phyloP scores from a whole-genome alignment of 1,140 invertebrate genomes.

The Choristoneura fumiferana region DNA sequence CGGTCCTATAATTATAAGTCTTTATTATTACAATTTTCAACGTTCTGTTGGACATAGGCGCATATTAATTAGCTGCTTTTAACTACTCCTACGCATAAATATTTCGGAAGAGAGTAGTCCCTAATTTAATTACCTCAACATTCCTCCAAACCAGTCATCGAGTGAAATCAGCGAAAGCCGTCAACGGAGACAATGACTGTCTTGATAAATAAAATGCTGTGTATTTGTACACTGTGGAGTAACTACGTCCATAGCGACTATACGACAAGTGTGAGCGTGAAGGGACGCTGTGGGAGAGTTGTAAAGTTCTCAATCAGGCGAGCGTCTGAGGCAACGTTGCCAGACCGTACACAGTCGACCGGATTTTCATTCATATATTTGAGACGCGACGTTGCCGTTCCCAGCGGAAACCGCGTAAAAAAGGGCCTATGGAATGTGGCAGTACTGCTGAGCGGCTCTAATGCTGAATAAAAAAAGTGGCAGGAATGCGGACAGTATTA shows the following conservation, averaged over 20 bases:
- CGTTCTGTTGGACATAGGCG: not conserved
- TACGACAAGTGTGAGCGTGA: slow-evolving; percentile 49
- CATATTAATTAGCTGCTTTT: too few species aligned
- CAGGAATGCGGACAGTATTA: slow-evolving; percentile 67
- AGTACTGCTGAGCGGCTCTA: slow-evolving; percentile 70
- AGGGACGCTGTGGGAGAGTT: slow-evolving; percentile 66
- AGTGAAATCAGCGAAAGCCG: not conserved
- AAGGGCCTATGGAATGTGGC: slow-evolving; percentile 73
- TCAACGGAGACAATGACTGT: not conserved
- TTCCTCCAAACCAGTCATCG: not conserved
- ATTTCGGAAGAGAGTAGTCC: too few species aligned
- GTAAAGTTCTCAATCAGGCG: slow-evolving; percentile 71
- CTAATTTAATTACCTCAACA: not conserved
- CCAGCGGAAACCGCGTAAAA: slow-evolving; percentile 77
- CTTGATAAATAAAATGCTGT: slow-evolving; percentile 30
- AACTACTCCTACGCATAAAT: too few species aligned
- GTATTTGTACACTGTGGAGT: not conserved
- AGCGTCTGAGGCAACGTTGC: slow-evolving; percentile 73
- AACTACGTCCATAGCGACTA: slow-evolving; percentile 27
- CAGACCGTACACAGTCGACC: slow-evolving; percentile 58
- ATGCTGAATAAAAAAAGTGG: slow-evolving; percentile 61
- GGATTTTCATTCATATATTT: slow-evolving; percentile 79
- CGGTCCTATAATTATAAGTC: slow-evolving; percentile 12
- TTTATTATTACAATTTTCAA: not conserved
- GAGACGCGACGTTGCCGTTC: slow-evolving; percentile 73